These are phyloP conservation scores for Akabosia matsudoensis DNA, from an alignment of 1,140 invertebrate genomes.

Conservation along the genomic window DNA sequence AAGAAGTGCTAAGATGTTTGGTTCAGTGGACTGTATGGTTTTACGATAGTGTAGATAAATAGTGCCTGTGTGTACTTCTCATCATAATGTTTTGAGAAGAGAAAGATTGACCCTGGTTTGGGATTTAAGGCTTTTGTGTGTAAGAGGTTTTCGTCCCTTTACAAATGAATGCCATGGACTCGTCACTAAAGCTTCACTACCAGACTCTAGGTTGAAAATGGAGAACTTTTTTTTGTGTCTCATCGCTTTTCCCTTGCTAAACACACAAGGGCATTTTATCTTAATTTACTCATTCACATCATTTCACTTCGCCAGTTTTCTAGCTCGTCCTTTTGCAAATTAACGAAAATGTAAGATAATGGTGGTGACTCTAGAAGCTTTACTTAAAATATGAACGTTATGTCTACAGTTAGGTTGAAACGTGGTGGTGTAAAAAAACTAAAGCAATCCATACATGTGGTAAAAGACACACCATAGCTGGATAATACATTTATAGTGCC, in stretches of 20 bases:
- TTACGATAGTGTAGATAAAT: background rate
- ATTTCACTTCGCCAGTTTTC: background rate
- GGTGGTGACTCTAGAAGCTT: background rate
- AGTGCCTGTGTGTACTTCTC: no score
- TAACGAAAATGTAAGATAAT: background rate
- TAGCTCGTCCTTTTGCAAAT: background rate
- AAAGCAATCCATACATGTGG: no score
- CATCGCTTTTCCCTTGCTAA: background rate
- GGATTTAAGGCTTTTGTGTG: background rate
- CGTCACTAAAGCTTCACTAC: no score
- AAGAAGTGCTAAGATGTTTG: no score
- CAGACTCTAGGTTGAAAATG: no score
- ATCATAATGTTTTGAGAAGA: background rate
- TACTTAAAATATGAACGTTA: background rate
- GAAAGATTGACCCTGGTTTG: constrained; percentile 10
- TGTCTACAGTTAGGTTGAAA: no score
- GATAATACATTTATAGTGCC: no score
- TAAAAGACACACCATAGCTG: no score
- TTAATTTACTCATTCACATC: background rate
- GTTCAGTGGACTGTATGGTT: background rate
- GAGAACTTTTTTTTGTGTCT: background rate
- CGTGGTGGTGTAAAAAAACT: no score
- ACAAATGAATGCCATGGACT: no score
- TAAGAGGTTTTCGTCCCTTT: background rate
- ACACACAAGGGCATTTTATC: constrained; percentile 13